Conservation (phyloP, 2,113 vertebrate genomes). For the Anser cygnoides region DNA sequence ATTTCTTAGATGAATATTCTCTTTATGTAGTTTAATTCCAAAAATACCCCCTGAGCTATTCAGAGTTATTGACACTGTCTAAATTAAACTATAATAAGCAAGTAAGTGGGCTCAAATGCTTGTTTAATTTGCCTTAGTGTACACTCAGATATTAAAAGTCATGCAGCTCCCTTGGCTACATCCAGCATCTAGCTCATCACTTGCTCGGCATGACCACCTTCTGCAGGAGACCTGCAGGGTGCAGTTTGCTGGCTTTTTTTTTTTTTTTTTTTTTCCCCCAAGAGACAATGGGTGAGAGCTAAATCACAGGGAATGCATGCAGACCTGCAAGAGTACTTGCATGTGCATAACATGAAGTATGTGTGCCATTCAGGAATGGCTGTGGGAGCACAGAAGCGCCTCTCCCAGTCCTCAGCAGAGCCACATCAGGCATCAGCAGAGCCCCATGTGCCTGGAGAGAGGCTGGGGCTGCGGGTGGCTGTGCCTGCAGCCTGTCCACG, state of each 20-base stretch:
- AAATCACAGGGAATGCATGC: accelerated
- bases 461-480: accelerated
- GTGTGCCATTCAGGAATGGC: neutral
- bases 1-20: constrained; percentile 41
- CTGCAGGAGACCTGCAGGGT: neutral
- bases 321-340: neutral
- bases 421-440: accelerated
- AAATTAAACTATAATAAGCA: constrained; percentile 47
- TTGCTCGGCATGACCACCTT: accelerated
- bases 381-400: accelerated
- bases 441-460: accelerated
- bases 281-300: accelerated
- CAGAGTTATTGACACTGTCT: constrained; percentile 47
- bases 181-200: neutral
- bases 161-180: neutral
- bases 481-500: neutral
- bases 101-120: constrained; percentile 22
- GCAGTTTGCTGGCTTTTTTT: accelerated
- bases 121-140: neutral
- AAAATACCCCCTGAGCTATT: constrained; percentile 47
- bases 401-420: neutral
- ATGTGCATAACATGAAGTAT: accelerated
- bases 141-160: neutral
- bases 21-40: constrained; percentile 39
- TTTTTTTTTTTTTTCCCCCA: neutral